These are phyloP conservation scores for Mellilla xanthometata DNA, from an alignment of 2,888 invertebrate species.

Conservation along the genomic window DNA sequence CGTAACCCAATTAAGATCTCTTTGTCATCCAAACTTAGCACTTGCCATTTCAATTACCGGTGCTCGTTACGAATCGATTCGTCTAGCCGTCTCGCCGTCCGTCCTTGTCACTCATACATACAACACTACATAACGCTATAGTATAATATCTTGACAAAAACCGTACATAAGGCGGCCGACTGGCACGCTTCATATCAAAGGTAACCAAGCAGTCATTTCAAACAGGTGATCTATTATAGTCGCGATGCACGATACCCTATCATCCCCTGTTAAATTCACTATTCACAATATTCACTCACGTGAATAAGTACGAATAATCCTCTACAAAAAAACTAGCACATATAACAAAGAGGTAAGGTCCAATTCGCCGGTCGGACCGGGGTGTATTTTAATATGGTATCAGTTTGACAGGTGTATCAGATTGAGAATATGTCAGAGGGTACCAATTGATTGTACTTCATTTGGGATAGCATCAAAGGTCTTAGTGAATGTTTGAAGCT, in stretches of 20 bases:
- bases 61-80: slow-evolving; percentile 10
- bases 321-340: too few species aligned
- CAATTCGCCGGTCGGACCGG: slow-evolving; percentile 25
- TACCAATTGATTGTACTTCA: slow-evolving; percentile 36
- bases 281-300: slow-evolving; percentile 65
- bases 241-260: slow-evolving; percentile 38
- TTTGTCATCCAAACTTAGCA: too few species aligned
- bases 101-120: slow-evolving; percentile 5
- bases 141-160: slow-evolving; percentile 10
- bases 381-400: slow-evolving; percentile 52
- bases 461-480: slow-evolving; percentile 52
- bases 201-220: slow-evolving; percentile 47
- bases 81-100: slow-evolving; percentile 10
- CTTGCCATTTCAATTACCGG: not conserved
- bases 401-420: slow-evolving; percentile 63
- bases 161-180: slow-evolving; percentile 36
- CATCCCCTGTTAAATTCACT: slow-evolving; percentile 43
- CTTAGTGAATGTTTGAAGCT: slow-evolving; percentile 36
- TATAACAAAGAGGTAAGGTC: slow-evolving; percentile 15
- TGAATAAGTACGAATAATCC: slow-evolving; percentile 50
- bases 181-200: slow-evolving; percentile 65
- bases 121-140: slow-evolving; percentile 22
- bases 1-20: too few species aligned
- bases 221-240: slow-evolving; percentile 50
- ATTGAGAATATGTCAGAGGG: slow-evolving; percentile 57